Percentiles rank a stretch among this genome's conserved stretches.
These are phyloP conservation scores for Troides oblongomaculatus DNA, from an alignment of 2,888 invertebrate genomes.

Conservation along the genomic window DNA sequence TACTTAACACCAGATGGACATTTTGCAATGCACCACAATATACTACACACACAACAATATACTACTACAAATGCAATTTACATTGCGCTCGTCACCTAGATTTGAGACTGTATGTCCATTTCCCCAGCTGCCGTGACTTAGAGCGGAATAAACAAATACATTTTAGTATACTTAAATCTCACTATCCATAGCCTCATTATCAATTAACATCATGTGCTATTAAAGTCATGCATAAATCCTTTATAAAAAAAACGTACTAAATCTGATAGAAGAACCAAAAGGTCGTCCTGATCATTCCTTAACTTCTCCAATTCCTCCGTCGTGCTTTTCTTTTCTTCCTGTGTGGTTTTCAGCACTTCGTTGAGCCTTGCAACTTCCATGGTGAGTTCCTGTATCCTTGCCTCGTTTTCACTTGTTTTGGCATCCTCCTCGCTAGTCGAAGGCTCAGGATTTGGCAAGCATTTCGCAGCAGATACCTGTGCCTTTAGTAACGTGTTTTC, in stretches of 20 bases:
- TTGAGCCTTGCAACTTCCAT: conserved; percentile 44
- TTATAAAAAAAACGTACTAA: conserved; percentile 78
- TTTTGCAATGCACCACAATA: too few relatives aligned
- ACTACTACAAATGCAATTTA: too few relatives aligned
- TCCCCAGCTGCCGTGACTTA: too few relatives aligned
- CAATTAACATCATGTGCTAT: too few relatives aligned
- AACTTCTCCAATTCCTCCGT: conserved; percentile 81
- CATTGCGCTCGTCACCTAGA: too few relatives aligned
- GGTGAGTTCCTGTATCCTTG: conserved; percentile 42
- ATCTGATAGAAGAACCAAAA: conserved; percentile 92
- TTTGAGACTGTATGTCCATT: too few relatives aligned
- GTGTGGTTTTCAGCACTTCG: conserved; percentile 40
- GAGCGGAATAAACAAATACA: too few relatives aligned
- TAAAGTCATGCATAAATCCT: too few relatives aligned
- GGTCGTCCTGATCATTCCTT: conserved; percentile 95
- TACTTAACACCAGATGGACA: too few relatives aligned
- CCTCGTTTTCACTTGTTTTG: conserved; percentile 38
- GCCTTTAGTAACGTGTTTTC: conserved; percentile 93
- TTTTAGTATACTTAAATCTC: too few relatives aligned
- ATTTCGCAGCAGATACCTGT: conserved; percentile 76
- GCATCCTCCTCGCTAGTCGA: conserved; percentile 34
- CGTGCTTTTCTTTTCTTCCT: conserved; percentile 41
- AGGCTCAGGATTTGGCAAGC: conserved; percentile 14
- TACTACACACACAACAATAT: too few relatives aligned
- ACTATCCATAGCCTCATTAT: too few relatives aligned